Percentiles rank a stretch among this genome's conserved stretches.
Conservation (phyloP, 2,113 vertebrate species). For the Promerops cafer region DNA sequence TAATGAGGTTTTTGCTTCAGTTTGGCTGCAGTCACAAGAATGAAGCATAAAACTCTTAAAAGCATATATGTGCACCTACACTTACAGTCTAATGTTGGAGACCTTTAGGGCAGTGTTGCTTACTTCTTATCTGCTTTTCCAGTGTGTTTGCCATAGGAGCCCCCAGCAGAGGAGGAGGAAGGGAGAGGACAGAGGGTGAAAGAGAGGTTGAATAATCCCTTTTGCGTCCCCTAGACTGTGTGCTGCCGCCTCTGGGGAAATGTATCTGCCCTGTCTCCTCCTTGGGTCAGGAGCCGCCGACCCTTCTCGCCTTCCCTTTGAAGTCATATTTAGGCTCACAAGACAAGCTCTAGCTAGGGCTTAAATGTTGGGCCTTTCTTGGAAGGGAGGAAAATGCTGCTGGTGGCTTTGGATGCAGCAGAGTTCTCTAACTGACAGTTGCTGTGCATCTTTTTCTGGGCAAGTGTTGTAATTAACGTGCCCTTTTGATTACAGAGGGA, state of each 20-base stretch:
- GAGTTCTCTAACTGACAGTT: background rate
- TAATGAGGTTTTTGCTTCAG: background rate
- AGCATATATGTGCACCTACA: background rate
- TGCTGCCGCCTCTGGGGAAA: constrained; percentile 10
- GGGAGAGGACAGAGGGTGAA: background rate
- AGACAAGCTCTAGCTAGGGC: constrained; percentile 24
- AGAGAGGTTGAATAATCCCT: background rate
- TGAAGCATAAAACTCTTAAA: background rate
- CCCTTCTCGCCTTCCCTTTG: constrained; percentile 68
- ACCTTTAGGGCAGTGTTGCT: background rate
- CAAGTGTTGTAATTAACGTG: constrained; percentile 21
- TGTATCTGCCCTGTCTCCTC: constrained; percentile 53
- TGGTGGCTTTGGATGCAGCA: background rate
- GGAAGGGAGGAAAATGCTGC: constrained; percentile 1
- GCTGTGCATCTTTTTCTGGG: constrained; percentile 15
- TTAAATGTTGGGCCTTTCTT: constrained; percentile 53
- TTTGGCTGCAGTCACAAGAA: background rate
- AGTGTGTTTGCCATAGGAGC: background rate
- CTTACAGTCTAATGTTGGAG: background rate
- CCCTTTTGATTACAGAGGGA: constrained; percentile 6
- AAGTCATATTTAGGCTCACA: constrained; percentile 69
- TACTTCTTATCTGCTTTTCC: background rate
- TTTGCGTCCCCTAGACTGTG: background rate
- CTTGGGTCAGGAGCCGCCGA: constrained; percentile 46
- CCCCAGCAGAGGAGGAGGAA: background rate